Evolutionary conservation across 2,113 vertebrate species (phyloP), one percentile per base, ranked within the genome.

Genomic region (Eleginops maclovinus): DNA sequence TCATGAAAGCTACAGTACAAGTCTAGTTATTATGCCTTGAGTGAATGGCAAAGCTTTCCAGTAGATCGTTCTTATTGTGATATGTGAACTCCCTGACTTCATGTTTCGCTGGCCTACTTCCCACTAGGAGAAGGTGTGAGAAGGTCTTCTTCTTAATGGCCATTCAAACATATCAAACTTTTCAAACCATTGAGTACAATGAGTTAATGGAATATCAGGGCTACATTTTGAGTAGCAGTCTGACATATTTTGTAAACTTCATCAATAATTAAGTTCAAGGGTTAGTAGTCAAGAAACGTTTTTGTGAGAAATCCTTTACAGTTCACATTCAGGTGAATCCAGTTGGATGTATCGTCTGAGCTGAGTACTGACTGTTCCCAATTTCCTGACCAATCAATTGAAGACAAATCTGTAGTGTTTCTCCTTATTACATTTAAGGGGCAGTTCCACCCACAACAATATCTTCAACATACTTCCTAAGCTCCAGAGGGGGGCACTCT

Each of bases 401-500:
- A 12, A 53, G 40, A 63, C 7, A 72, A 22, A 65, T 72, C 19
- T 68, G 1, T 10, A 46, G 50, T 19, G 36, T 31, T 60, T 2
- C 53, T 74, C 24, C 15, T 26, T 13, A 59, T 78, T 24, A 56
- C 17, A 9, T 72, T 50, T 77, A 24, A 69, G 58, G 28, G 44
- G 44, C 72, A 59, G 15, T 43, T 64, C 24, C 49, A 59, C 24
- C 13, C 62, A 26, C 10, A 64, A 28, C 16, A 62, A 26, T 55
- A 36, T 63, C 64, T 22, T 22, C 53, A 40, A 21, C 31, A 9
- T 8, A 14, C 36, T 67, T 55, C 46, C 19, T 63, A 26, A 59
- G 41, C 49, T 77, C 83, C 75, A 78, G 58, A 80, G 14, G 62
- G 72, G 41, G 72, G 12, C 68, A 41, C 62, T 87, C 66, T 61